These are phyloP conservation scores for Austrofundulus limnaeus DNA, from an alignment of 2,113 vertebrate genomes.

Conservation along the genomic window DNA sequence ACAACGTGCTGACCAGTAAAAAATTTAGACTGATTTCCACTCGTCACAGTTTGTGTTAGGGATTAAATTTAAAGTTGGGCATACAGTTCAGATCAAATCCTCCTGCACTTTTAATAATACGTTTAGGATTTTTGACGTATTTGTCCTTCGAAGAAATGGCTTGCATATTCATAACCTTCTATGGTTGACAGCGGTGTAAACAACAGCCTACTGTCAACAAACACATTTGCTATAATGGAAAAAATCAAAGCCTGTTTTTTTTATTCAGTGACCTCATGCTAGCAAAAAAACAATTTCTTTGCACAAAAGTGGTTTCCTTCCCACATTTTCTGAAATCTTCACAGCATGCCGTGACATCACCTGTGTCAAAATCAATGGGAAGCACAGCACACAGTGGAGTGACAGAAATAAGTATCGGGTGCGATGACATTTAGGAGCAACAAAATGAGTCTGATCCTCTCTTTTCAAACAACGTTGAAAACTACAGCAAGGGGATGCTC, in stretches of 20 bases:
- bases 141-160: slow-evolving; percentile 24
- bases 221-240: slow-evolving; percentile 16
- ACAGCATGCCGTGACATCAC: slow-evolving; percentile 21
- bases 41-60: background rate
- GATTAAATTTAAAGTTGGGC: background rate
- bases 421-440: background rate
- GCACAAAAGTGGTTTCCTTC: slow-evolving; percentile 23
- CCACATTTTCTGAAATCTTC: slow-evolving; percentile 12
- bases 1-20: too few species aligned
- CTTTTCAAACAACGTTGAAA: slow-evolving; percentile 5
- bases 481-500: background rate
- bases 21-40: too few species aligned
- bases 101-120: too few species aligned
- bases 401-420: background rate
- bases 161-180: slow-evolving; percentile 17
- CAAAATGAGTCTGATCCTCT: slow-evolving; percentile 8
- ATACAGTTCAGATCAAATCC: background rate
- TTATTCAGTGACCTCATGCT: slow-evolving; percentile 17
- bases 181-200: background rate
- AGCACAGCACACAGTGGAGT: slow-evolving; percentile 32
- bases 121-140: too few species aligned
- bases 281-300: slow-evolving; percentile 39
- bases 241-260: slow-evolving; percentile 15
- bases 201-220: background rate
- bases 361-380: slow-evolving; percentile 11